Evolutionary conservation across 2,113 vertebrate genomes (phyloP).

Genomic region (Sebastes fasciatus): DNA sequence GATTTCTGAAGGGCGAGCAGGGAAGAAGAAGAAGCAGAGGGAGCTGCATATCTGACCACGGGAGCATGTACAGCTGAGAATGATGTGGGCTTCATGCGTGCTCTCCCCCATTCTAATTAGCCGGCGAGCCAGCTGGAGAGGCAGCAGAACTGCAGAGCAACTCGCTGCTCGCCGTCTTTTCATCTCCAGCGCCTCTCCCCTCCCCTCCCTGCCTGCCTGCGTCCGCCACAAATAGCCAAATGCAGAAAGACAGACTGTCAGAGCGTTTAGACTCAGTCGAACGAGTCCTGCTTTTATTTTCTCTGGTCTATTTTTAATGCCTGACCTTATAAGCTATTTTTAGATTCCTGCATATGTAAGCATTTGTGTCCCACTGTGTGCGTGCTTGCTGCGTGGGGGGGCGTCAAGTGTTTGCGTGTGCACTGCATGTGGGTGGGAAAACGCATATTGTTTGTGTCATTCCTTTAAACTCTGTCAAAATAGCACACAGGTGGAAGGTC

Average conservation of each 20-base stretch:
- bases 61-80: constrained; percentile 58
- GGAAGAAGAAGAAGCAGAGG: constrained; percentile 14
- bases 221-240: constrained; percentile 77
- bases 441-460: constrained; percentile 59
- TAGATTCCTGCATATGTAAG: constrained; percentile 79
- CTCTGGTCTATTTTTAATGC: constrained; percentile 80
- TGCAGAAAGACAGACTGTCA: constrained; percentile 81
- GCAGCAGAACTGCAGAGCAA: constrained; percentile 74
- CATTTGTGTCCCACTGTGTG: constrained; percentile 58
- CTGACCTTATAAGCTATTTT: constrained; percentile 76
- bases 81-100: constrained; percentile 58
- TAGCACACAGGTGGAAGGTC: constrained; percentile 63
- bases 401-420: constrained; percentile 27
- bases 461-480: constrained; percentile 61
- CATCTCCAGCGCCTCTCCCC: constrained; percentile 67
- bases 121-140: constrained; percentile 75
- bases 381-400: constrained; percentile 8
- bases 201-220: constrained; percentile 56
- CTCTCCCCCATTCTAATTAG: constrained; percentile 79
- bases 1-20: constrained; percentile 58
- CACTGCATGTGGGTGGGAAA: constrained; percentile 58
- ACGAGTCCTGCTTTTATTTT: constrained; percentile 75
- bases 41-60: constrained; percentile 53
- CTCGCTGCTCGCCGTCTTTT: constrained; percentile 68
- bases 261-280: constrained; percentile 77